A percentile compares a stretch with the other conserved stretches of the same genome.
Evolutionary conservation across 2,888 invertebrate genomes (phyloP).

Genomic region (Lasiommata megera): DNA sequence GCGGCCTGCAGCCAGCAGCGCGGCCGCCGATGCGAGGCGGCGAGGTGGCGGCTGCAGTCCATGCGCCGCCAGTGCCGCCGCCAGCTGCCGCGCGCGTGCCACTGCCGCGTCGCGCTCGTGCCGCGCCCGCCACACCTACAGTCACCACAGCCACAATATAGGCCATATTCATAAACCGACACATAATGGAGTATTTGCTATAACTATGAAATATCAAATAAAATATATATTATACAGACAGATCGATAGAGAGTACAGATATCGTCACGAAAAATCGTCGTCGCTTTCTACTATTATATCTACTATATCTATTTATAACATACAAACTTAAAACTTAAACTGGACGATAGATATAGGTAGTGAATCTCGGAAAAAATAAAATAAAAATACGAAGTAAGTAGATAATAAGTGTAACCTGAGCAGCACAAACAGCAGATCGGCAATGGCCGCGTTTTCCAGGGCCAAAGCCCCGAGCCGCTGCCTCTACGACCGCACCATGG

Average conservation of each 20-base stretch:
- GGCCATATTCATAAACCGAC: too few species aligned
- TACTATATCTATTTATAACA: too few species aligned
- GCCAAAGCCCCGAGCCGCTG: slow-evolving; percentile 65
- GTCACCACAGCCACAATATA: not conserved
- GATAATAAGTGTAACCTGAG: slow-evolving; percentile 81
- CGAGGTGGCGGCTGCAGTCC: slow-evolving; percentile 90
- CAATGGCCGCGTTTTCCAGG: slow-evolving; percentile 63
- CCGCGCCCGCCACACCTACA: slow-evolving; percentile 91
- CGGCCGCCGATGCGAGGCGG: slow-evolving; percentile 83
- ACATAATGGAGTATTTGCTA: too few species aligned
- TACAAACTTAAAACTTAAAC: too few species aligned
- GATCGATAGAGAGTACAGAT: too few species aligned
- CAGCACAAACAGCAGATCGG: slow-evolving; percentile 88
- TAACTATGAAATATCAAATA: too few species aligned
- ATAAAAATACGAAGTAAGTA: not conserved
- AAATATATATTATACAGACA: too few species aligned
- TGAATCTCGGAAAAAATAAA: too few species aligned
- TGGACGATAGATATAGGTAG: too few species aligned
- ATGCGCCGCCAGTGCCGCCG: slow-evolving; percentile 91
- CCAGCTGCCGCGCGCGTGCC: slow-evolving; percentile 91
- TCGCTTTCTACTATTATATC: too few species aligned
- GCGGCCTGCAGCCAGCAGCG: slow-evolving; percentile 75
- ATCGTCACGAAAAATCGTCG: too few species aligned
- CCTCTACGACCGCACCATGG: slow-evolving; percentile 73
- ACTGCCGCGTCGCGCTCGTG: slow-evolving; percentile 94